phyloP scores from a whole-genome alignment of 2,888 invertebrate species.

The Elmis aenea region DNA sequence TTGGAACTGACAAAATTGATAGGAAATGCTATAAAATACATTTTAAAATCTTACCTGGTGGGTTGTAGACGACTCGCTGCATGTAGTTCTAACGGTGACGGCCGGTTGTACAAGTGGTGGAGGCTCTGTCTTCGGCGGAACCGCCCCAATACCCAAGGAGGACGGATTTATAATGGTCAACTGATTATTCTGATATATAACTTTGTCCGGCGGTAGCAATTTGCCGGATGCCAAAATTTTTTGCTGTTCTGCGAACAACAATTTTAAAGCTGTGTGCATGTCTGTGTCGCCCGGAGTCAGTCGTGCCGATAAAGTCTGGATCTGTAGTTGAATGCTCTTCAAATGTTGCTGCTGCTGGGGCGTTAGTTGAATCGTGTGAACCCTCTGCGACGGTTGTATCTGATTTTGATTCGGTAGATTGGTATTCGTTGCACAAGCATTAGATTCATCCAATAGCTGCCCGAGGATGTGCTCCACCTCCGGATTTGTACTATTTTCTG shows the following conservation, averaged over 20 bases:
- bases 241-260: constrained; percentile 62
- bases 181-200: constrained; percentile 50
- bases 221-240: constrained; percentile 69
- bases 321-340: constrained; percentile 63
- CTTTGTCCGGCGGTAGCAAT: constrained; percentile 55
- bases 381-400: constrained; percentile 48
- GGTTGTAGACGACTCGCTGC: constrained; percentile 17
- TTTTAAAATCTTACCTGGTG: constrained; percentile 16
- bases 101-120: constrained; percentile 21
- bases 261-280: constrained; percentile 40
- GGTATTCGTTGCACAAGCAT: constrained; percentile 14
- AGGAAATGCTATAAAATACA: neutral
- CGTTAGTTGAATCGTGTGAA: constrained; percentile 69
- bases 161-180: constrained; percentile 45
- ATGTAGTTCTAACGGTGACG: constrained; percentile 18
- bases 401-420: constrained; percentile 12
- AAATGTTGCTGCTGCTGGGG: constrained; percentile 64
- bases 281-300: constrained; percentile 44
- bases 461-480: constrained; percentile 43
- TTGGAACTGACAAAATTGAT: no score
- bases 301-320: constrained; percentile 58
- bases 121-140: constrained; percentile 8
- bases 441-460: constrained; percentile 40
- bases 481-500: constrained; percentile 29
- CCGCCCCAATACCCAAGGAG: constrained; percentile 17